phyloP scores from a whole-genome alignment of 1,140 invertebrate species.

The Planococcus citri region DNA sequence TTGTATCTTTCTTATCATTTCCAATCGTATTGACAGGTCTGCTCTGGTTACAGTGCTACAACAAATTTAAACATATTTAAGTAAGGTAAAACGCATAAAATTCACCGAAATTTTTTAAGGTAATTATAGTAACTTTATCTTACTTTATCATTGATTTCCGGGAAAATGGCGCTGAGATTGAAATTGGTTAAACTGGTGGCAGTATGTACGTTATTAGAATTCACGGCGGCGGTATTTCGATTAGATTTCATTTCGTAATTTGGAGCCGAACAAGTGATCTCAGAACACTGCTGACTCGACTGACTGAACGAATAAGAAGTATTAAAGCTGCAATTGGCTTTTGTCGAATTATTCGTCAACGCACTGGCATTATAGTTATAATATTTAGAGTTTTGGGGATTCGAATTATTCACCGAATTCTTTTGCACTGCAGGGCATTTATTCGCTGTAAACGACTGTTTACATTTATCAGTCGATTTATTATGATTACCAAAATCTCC shows the following conservation, averaged over 20 bases:
- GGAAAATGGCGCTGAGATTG: constrained; percentile 53
- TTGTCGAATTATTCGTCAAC: background rate
- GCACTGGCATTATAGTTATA: background rate
- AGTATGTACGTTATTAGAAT: background rate
- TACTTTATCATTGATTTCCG: constrained; percentile 54
- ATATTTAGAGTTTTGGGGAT: background rate
- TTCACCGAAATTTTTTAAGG: too few relatives aligned
- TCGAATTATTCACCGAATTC: background rate
- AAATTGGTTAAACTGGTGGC: constrained; percentile 48
- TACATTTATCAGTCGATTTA: background rate
- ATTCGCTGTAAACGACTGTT: background rate
- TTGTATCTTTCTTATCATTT: constrained; percentile 6
- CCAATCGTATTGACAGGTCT: background rate
- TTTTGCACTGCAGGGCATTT: background rate
- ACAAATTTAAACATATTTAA: background rate
- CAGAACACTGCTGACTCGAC: background rate
- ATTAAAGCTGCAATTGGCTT: background rate
- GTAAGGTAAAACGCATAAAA: background rate
- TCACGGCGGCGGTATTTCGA: background rate
- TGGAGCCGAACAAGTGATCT: background rate
- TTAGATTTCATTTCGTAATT: constrained; percentile 9
- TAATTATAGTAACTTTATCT: background rate
- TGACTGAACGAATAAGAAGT: background rate
- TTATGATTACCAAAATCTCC: background rate
- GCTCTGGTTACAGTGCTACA: background rate